These are phyloP conservation scores for Argyresthia goedartella DNA, from an alignment of 2,888 invertebrate genomes.

Conservation along the genomic window DNA sequence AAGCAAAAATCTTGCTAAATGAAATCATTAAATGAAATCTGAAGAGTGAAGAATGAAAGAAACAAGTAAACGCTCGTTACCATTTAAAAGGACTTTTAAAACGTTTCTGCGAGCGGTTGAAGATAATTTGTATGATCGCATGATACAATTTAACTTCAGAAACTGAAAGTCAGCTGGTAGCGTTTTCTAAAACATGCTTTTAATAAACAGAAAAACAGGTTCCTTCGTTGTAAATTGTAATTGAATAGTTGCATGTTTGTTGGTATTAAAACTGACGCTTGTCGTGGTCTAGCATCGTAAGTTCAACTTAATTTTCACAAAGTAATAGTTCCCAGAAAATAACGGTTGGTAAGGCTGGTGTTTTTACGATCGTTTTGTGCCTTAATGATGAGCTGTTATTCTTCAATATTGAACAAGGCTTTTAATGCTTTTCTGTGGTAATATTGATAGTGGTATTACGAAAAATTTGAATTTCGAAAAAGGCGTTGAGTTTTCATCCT, in stretches of 20 bases:
- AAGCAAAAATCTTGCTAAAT: too few relatives aligned
- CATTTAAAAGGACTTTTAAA: background rate
- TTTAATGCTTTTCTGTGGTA: background rate
- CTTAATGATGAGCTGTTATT: background rate
- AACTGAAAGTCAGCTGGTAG: background rate
- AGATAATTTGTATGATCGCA: background rate
- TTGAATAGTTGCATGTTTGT: constrained; percentile 55
- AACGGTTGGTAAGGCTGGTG: constrained; percentile 28
- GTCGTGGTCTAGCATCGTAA: constrained; percentile 40
- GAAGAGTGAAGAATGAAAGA: too few relatives aligned
- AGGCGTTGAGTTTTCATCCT: too few relatives aligned
- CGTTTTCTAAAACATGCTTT: constrained; percentile 5
- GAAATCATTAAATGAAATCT: too few relatives aligned
- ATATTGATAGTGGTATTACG: background rate
- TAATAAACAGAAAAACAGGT: constrained; percentile 22
- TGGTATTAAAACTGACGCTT: constrained; percentile 36
- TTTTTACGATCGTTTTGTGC: constrained; percentile 28
- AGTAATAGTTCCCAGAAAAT: constrained; percentile 39
- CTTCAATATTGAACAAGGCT: constrained; percentile 5
- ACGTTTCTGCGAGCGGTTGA: background rate
- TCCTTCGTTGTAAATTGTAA: constrained; percentile 22
- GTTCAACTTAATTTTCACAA: constrained; percentile 43
- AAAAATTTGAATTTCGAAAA: background rate
- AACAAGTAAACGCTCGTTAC: too few relatives aligned
- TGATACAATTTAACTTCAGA: background rate